Percentiles rank a stretch among this genome's conserved stretches.
Evolutionary conservation across 2,888 invertebrate species (phyloP).

Genomic region (Bruchidius siliquastri): DNA sequence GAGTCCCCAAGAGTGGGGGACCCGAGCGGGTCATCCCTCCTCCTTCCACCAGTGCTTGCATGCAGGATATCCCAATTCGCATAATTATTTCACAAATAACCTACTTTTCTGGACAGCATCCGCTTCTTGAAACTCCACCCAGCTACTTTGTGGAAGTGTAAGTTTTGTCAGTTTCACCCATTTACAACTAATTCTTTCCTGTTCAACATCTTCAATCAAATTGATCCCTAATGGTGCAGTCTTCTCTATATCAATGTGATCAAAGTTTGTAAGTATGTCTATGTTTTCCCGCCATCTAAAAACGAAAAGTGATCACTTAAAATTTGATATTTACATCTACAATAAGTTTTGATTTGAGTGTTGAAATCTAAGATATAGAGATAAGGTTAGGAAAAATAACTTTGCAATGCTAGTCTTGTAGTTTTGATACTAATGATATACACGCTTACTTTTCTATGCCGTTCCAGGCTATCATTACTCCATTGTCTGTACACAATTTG

Average conservation of each 20-base stretch:
- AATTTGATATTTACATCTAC: too few species aligned
- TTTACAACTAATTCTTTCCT: constrained; percentile 54
- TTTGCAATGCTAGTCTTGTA: too few species aligned
- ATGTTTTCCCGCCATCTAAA: constrained; percentile 39
- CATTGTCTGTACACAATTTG: constrained; percentile 92
- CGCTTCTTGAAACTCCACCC: constrained; percentile 7
- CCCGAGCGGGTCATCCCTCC: too few species aligned
- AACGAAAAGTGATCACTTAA: constrained; percentile 5
- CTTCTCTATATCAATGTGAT: constrained; percentile 56
- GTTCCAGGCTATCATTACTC: constrained; percentile 99
- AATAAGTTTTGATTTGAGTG: too few species aligned
- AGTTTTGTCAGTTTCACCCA: constrained; percentile 46
- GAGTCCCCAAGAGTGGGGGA: too few species aligned
- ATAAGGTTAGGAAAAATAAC: too few species aligned
- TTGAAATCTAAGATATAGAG: too few species aligned
- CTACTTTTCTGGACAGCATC: neutral
- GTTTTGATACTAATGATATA: too few species aligned
- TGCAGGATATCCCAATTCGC: too few species aligned
- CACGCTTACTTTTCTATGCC: constrained; percentile 70
- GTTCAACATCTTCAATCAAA: constrained; percentile 54
- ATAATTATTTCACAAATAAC: too few species aligned
- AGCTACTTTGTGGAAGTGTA: constrained; percentile 34
- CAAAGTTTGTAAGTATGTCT: constrained; percentile 51
- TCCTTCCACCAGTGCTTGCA: too few species aligned
- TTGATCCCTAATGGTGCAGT: constrained; percentile 60